Evolutionary conservation across 2,888 invertebrate species (phyloP).

Genomic region (Drosophila buzzatii): DNA sequence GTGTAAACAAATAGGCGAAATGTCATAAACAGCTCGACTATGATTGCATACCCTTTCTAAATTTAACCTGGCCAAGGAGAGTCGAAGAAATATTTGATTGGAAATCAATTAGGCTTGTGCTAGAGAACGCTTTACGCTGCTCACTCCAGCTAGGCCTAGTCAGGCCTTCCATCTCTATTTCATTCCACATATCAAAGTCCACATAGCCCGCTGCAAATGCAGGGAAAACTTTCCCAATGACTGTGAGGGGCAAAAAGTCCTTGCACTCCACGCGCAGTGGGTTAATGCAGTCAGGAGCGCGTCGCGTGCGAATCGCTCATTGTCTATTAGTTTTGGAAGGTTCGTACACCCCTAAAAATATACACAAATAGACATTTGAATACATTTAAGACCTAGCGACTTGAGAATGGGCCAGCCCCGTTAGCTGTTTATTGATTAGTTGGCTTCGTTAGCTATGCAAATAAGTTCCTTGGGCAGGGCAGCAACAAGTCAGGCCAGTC

Average conservation of each 20-base stretch:
- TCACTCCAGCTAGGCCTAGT: neutral
- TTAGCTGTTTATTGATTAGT: slow-evolving; percentile 46
- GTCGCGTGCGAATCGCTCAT: slow-evolving; percentile 40
- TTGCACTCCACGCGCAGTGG: slow-evolving; percentile 75
- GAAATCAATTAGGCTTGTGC: neutral
- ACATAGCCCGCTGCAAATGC: neutral
- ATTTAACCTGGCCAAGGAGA: too few relatives aligned
- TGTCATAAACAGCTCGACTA: too few relatives aligned
- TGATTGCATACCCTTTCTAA: neutral
- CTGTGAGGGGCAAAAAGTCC: slow-evolving; percentile 53
- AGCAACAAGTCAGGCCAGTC: slow-evolving; percentile 30
- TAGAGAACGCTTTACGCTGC: too few relatives aligned
- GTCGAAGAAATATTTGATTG: neutral
- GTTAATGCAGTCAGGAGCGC: slow-evolving; percentile 64
- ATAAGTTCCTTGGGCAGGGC: slow-evolving; percentile 21
- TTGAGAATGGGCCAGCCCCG: slow-evolving; percentile 11
- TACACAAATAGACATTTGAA: slow-evolving; percentile 41
- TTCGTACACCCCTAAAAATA: slow-evolving; percentile 44
- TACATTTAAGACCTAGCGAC: slow-evolving; percentile 24
- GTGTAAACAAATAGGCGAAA: slow-evolving; percentile 43
- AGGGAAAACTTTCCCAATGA: slow-evolving; percentile 37
- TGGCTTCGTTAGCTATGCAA: slow-evolving; percentile 19
- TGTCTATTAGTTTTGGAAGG: slow-evolving; percentile 24
- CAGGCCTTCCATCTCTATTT: neutral
- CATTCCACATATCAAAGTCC: too few relatives aligned